phyloP scores from a whole-genome alignment of 2,797 vertebrate species.

The Girardinus metallicus region DNA sequence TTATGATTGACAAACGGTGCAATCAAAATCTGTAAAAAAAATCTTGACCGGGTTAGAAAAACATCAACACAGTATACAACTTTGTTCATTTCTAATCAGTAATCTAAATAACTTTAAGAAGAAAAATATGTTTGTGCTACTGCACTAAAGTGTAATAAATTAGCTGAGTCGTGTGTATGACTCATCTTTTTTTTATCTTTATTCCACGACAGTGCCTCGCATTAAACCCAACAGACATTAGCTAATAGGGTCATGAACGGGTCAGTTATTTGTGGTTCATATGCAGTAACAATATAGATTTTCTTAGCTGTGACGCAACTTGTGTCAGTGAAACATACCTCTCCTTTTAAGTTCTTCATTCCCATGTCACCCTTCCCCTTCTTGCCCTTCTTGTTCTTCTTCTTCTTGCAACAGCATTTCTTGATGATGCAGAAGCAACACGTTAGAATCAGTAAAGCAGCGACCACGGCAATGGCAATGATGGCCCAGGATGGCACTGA shows the following conservation, averaged over 20 bases:
- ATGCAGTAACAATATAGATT: conserved; percentile 13
- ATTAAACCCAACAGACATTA: conserved; percentile 34
- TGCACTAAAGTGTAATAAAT: conserved; percentile 14
- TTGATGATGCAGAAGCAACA: conserved; percentile 99
- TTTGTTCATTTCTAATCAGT: conserved; percentile 30
- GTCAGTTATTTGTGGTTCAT: conserved; percentile 10
- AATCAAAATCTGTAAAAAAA: conserved; percentile 64
- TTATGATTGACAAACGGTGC: conserved; percentile 50
- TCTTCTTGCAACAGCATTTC: conserved; percentile 99
- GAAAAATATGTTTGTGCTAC: neutral
- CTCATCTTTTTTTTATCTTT: conserved; percentile 16
- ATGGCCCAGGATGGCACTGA: conserved; percentile 96
- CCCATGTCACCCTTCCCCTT: conserved; percentile 91
- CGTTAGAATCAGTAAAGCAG: conserved; percentile 90
- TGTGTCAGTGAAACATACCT: conserved; percentile 73
- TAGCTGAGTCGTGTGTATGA: conserved; percentile 19
- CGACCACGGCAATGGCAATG: conserved; percentile 93
- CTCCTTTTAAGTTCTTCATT: conserved; percentile 86
- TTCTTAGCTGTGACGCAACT: conserved; percentile 20
- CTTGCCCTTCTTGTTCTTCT: conserved; percentile 98
- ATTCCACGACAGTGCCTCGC: conserved; percentile 8
- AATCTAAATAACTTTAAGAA: conserved; percentile 34
- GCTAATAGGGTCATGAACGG: conserved; percentile 34
- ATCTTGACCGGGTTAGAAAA: conserved; percentile 51
- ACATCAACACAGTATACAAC: conserved; percentile 39